Conservation (phyloP, 2,113 vertebrate species). For the Pachyramphus minor region DNA sequence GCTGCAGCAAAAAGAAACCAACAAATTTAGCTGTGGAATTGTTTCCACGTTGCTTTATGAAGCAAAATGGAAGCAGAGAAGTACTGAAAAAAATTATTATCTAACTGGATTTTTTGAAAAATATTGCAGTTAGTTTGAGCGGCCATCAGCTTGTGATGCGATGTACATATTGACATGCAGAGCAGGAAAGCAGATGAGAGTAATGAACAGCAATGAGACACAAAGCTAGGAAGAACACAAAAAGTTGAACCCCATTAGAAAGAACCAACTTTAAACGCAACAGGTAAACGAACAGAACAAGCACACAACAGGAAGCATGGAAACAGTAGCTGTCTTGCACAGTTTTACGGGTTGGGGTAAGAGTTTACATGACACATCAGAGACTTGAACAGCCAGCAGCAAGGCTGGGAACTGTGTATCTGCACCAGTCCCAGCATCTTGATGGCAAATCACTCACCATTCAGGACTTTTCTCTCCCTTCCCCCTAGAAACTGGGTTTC, state of each 20-base stretch:
- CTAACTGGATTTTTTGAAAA: not conserved
- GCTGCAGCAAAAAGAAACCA: not conserved
- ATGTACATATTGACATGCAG: not conserved
- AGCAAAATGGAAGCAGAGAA: not conserved
- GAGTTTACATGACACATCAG: not conserved
- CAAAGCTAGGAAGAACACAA: not conserved
- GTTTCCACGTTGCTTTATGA: not conserved
- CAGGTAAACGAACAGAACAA: not conserved
- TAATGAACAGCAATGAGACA: not conserved
- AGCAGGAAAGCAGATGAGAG: not conserved
- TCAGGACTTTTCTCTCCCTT: not conserved
- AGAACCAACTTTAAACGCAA: not conserved
- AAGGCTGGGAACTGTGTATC: fast-evolving
- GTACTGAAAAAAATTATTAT: not conserved
- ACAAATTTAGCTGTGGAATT: not conserved
- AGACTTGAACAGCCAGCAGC: not conserved
- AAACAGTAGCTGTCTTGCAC: not conserved
- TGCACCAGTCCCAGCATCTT: not conserved
- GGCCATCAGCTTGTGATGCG: not conserved
- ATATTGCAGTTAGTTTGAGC: not conserved
- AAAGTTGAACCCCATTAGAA: not conserved
- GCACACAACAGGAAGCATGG: fast-evolving
- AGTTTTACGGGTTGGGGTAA: no score
- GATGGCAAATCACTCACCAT: not conserved
- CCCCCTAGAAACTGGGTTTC: not conserved